A percentile compares a stretch with the other conserved stretches of the same genome.
phyloP scores from a whole-genome alignment of 2,797 vertebrate genomes.

The Simalia tracyae region DNA sequence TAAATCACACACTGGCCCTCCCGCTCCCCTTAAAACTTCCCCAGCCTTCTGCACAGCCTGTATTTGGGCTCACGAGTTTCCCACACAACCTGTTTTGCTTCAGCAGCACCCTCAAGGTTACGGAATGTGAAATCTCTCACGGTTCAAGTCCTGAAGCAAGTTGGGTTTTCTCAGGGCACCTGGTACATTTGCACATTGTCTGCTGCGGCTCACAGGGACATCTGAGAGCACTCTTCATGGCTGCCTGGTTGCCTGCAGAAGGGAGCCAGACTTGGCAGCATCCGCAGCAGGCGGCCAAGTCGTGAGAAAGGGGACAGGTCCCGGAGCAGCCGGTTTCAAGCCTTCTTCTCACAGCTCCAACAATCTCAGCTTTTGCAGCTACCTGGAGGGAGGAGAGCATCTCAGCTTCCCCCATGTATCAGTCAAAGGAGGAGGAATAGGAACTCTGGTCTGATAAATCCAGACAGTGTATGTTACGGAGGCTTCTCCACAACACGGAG shows the following conservation, averaged over 20 bases:
- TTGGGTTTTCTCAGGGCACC: neutral
- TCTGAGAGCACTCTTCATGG: too few species aligned
- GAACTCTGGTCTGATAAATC: too few species aligned
- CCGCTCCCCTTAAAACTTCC: rapidly evolving
- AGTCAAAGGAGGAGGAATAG: too few species aligned
- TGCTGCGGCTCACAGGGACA: too few species aligned
- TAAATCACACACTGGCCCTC: neutral
- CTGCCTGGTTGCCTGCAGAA: neutral
- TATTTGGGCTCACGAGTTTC: neutral
- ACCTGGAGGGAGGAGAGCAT: too few species aligned
- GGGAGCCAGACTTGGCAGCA: neutral
- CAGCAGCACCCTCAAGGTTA: neutral
- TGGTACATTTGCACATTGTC: neutral
- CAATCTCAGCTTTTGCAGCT: too few species aligned
- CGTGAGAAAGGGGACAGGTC: too few species aligned
- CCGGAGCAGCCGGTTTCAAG: too few species aligned
- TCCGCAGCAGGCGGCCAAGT: neutral
- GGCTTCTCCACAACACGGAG: too few species aligned
- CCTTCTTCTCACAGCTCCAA: too few species aligned
- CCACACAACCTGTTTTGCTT: conserved; percentile 10
- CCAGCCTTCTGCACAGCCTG: neutral
- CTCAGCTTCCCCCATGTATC: too few species aligned
- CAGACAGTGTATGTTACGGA: too few species aligned
- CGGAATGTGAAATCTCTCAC: neutral
- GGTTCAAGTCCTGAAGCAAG: neutral